Percentiles rank a stretch among this genome's conserved stretches.
phyloP scores from a whole-genome alignment of 2,113 vertebrate genomes.

The Clarias macrocephalus region DNA sequence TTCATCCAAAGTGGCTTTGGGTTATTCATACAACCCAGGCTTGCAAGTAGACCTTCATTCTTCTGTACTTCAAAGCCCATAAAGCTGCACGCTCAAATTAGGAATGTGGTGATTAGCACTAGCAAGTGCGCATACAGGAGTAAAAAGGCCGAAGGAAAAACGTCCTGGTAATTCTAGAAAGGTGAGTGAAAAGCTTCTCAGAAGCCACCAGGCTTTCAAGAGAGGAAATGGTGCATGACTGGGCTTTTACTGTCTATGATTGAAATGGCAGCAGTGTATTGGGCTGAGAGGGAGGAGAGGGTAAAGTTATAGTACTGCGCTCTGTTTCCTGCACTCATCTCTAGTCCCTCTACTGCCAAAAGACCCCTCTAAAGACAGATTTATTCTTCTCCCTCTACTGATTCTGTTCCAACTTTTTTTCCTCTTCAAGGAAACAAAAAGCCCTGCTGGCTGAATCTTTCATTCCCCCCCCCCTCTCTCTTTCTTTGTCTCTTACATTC shows the following conservation, averaged over 20 bases:
- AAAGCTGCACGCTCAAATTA: slow-evolving; percentile 12
- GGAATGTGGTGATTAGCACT: slow-evolving; percentile 8
- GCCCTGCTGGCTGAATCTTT: slow-evolving; percentile 6
- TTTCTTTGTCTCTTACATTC: neutral
- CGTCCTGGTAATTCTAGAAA: slow-evolving; percentile 24
- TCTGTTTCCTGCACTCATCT: slow-evolving; percentile 38
- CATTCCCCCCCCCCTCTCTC: neutral
- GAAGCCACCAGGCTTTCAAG: slow-evolving; percentile 53
- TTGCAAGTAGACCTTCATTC: neutral
- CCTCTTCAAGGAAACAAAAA: neutral
- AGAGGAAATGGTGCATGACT: slow-evolving; percentile 53
- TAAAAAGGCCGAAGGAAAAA: slow-evolving; percentile 17
- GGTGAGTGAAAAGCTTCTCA: slow-evolving; percentile 47
- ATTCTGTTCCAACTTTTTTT: slow-evolving; percentile 27
- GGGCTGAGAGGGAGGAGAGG: slow-evolving; percentile 13
- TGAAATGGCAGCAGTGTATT: slow-evolving; percentile 41
- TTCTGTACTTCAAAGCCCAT: neutral
- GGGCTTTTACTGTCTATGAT: slow-evolving; percentile 49
- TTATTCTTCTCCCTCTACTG: slow-evolving; percentile 29
- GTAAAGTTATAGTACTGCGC: slow-evolving; percentile 29
- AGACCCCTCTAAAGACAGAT: slow-evolving; percentile 38
- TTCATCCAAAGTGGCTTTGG: neutral
- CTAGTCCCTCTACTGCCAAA: slow-evolving; percentile 18
- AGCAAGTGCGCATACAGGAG: slow-evolving; percentile 1
- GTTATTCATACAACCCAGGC: neutral